Evolutionary conservation across 2,113 vertebrate genomes (phyloP), one percentile per base, ranked within the genome.

Genomic region (Suricata suricatta): DNA sequence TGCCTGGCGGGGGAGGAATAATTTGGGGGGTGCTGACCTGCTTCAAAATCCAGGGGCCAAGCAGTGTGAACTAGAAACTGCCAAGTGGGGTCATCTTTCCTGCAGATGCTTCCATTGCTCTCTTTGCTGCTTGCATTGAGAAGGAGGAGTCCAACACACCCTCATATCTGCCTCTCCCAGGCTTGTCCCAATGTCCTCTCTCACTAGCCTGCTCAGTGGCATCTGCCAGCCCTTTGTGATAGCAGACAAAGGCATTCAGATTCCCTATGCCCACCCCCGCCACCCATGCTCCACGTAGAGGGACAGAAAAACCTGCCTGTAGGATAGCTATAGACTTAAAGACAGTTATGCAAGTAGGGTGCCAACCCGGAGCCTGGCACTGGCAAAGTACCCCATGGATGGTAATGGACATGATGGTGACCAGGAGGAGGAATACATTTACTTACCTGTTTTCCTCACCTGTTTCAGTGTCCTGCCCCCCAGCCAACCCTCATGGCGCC

Each of bases 21-120:
- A 97, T 96, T 92, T 88, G 76, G 69, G 93, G 72, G 85, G 9
- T 60, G 52, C 96, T 76, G 96, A 94, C 91, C 95, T 76, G 85
- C 98, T 98, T 98, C 97, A 96, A 96, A 96, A 96, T 98, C 97
- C 93, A 96, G 97, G 96, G 97, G 96, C 97, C 97, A 96, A 94
- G 94, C 96, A 96, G 96, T 66, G 95, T 97, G 97, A 98, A 97
- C 97, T 97, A 93, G 84, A 88, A 90, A 89, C 96, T 97, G 96
- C 97, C 96, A 0, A 4, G 64, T 84, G 57, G 94, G 97, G 95
- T 92, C 95, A 68, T 97, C 97, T 96, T 97, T 98, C 97, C 97
- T 96, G 95, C 93, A 95, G 96, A 97, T 76, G 41, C 95, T 90
- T 91, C 47, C 95, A 95, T 96, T 96, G 96, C 98, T 98, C 98